These are phyloP conservation scores for Pituophis catenifer DNA, from an alignment of 2,113 vertebrate genomes.

Conservation along the genomic window DNA sequence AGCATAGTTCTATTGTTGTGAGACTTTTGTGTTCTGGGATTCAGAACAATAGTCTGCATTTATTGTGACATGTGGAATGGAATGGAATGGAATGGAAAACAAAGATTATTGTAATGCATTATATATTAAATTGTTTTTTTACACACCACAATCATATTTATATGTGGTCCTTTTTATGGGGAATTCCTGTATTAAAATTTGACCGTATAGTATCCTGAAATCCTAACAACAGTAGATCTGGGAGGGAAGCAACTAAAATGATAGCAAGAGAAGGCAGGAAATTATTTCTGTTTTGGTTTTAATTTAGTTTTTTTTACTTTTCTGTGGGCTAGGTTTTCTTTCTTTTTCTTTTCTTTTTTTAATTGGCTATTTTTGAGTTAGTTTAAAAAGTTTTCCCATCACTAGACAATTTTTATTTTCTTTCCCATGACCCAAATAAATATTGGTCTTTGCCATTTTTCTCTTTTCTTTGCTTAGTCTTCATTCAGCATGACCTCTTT, in stretches of 20 bases:
- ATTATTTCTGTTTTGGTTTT: neutral
- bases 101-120: neutral
- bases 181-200: neutral
- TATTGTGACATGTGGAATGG: neutral
- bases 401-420: neutral
- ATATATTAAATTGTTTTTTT: neutral
- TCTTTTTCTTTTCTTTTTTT: neutral
- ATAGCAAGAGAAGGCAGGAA: neutral
- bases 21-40: neutral
- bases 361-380: neutral
- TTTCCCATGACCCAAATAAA: neutral
- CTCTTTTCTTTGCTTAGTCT: neutral
- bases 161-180: neutral
- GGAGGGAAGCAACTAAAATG: neutral
- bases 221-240: neutral
- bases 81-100: neutral
- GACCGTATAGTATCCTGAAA: neutral
- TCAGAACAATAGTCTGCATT: neutral
- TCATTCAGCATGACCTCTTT: neutral
- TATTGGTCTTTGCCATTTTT: neutral
- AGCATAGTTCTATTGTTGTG: neutral
- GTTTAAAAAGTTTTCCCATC: neutral
- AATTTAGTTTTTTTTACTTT: neutral
- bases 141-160: neutral
- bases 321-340: neutral